phyloP scores from a whole-genome alignment of 2,797 vertebrate genomes.

The Melopsittacus undulatus region DNA sequence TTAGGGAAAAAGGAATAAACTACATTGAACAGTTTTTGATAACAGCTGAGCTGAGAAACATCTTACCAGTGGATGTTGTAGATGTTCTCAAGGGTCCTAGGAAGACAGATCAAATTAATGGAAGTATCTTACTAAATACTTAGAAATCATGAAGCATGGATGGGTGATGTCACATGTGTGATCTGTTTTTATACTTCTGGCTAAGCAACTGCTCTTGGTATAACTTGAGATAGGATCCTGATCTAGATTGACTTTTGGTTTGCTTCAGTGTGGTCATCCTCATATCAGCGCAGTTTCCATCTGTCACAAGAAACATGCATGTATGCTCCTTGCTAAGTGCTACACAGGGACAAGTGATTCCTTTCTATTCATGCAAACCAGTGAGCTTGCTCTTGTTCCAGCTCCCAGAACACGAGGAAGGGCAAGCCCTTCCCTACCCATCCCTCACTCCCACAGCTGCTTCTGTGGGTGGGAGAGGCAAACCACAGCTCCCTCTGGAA shows the following conservation, averaged over 20 bases:
- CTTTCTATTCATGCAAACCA: neutral
- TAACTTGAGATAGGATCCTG: neutral
- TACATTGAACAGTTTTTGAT: neutral
- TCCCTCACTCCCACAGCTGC: slow-evolving; percentile 43
- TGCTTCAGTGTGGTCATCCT: neutral
- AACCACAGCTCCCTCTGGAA: slow-evolving; percentile 53
- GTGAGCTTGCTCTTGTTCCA: slow-evolving; percentile 17
- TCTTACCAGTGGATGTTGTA: neutral
- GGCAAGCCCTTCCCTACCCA: slow-evolving; percentile 47
- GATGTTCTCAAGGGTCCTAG: neutral
- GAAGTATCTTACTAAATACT: neutral
- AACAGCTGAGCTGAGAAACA: neutral
- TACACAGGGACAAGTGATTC: neutral
- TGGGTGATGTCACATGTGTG: neutral
- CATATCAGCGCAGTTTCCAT: neutral
- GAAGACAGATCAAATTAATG: neutral
- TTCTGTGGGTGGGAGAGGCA: slow-evolving; percentile 60
- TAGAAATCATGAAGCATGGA: neutral
- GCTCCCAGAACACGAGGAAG: slow-evolving; percentile 5
- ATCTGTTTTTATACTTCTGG: neutral
- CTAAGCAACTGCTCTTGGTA: neutral
- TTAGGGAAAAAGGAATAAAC: neutral
- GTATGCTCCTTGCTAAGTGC: neutral
- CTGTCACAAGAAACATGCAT: neutral
- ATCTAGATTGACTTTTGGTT: neutral